A percentile compares a stretch with the other conserved stretches of the same genome.
Conservation (phyloP, 64 coral and sea anemone species). For the Pocillopora verrucosa region DNA sequence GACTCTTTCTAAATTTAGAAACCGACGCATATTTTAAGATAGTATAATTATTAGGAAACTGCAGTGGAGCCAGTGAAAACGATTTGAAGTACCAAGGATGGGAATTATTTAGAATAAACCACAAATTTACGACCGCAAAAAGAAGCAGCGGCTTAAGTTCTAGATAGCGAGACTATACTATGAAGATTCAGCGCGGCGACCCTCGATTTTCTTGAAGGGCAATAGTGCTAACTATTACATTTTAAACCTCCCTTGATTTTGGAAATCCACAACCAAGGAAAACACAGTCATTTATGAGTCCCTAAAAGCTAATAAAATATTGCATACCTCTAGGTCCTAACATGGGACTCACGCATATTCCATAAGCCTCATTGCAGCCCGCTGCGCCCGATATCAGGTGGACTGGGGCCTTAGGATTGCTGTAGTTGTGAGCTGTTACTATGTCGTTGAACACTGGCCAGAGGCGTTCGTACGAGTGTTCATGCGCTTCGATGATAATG, state of each 20-base stretch:
- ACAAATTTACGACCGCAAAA: no score
- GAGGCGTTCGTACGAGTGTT: slow-evolving; percentile 83
- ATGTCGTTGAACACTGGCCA: slow-evolving; percentile 79
- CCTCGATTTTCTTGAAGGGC: no score
- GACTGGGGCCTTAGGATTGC: slow-evolving; percentile 71
- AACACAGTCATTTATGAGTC: neutral
- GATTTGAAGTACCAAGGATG: no score
- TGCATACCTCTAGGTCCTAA: slow-evolving; percentile 67
- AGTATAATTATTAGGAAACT: no score
- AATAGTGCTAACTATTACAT: no score
- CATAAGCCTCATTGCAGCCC: slow-evolving; percentile 79
- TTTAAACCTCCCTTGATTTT: neutral
- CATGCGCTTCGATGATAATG: slow-evolving; percentile 77
- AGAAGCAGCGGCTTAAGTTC: no score
- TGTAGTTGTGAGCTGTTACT: slow-evolving; percentile 66
- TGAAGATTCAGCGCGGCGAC: no score
- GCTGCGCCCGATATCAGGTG: slow-evolving; percentile 81
- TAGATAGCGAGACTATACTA: no score
- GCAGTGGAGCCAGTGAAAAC: no score
- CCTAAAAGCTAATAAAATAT: neutral
- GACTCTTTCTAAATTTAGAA: neutral
- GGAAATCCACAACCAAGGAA: neutral
- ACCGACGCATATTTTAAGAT: no score
- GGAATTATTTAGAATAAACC: no score
- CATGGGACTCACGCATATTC: slow-evolving; percentile 82